phyloP scores from a whole-genome alignment of 2,888 invertebrate species.

The Ichneumoninae sp. region DNA sequence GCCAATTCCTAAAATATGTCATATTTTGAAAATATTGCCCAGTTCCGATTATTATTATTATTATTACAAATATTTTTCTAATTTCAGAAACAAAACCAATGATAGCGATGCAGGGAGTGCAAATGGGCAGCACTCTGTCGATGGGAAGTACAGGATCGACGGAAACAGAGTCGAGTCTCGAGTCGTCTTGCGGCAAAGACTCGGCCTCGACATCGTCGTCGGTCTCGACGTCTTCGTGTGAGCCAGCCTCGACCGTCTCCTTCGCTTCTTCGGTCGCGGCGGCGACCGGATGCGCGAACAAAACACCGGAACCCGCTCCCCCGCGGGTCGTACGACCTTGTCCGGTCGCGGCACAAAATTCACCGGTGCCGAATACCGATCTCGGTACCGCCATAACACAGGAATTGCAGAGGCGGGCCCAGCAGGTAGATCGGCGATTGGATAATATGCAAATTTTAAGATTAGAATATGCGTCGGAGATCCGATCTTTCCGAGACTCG shows the following conservation, averaged over 20 bases:
- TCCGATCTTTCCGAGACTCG: conserved; percentile 12
- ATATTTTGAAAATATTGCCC: no score
- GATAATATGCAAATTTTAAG: conserved; percentile 35
- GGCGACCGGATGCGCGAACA: conserved; percentile 82
- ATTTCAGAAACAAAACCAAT: conserved; percentile 80
- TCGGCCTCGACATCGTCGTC: conserved; percentile 81
- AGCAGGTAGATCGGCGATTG: conserved; percentile 84
- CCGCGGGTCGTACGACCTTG: conserved; percentile 69
- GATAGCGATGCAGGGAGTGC: conserved; percentile 81
- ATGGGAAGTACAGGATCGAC: conserved; percentile 84
- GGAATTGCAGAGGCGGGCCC: conserved; percentile 89
- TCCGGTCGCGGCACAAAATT: conserved; percentile 68
- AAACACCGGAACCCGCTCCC: conserved; percentile 66
- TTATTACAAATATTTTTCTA: not conserved
- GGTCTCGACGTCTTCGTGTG: conserved; percentile 82
- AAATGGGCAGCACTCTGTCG: conserved; percentile 83
- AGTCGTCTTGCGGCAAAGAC: conserved; percentile 82
- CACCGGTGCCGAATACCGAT: conserved; percentile 84
- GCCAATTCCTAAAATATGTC: no score
- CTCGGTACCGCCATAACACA: conserved; percentile 90
- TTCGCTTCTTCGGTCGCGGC: conserved; percentile 74
- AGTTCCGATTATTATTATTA: not conserved
- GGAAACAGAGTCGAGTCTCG: conserved; percentile 82
- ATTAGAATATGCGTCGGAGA: not conserved
- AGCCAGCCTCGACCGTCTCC: conserved; percentile 76